phyloP scores from a whole-genome alignment of 2,797 vertebrate genomes.

The Psittacula echo region DNA sequence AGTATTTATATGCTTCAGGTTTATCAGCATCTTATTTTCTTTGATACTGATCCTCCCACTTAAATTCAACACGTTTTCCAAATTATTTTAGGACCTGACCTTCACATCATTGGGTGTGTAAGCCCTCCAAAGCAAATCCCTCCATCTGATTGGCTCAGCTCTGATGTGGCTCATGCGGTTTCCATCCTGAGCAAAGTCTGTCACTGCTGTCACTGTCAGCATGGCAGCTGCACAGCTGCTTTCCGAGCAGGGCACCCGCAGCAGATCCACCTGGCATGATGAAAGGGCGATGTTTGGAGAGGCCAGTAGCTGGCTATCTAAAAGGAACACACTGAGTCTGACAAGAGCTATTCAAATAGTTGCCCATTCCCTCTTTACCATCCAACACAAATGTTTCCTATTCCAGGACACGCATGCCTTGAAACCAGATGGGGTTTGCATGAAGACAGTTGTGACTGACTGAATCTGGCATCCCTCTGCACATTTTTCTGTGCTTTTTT shows the following conservation, averaged over 20 bases:
- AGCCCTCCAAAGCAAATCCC: slow-evolving; percentile 79
- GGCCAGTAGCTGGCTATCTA: slow-evolving; percentile 72
- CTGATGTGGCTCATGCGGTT: slow-evolving; percentile 70
- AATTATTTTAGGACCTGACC: slow-evolving; percentile 56
- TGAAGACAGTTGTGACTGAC: background rate
- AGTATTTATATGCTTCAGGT: background rate
- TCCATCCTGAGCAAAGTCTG: slow-evolving; percentile 80
- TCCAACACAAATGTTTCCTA: background rate
- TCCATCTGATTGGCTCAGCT: background rate
- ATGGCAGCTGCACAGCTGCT: slow-evolving; percentile 71
- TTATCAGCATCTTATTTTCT: background rate
- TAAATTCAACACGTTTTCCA: background rate
- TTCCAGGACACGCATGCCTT: background rate
- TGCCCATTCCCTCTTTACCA: fast-evolving
- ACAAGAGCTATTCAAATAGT: background rate
- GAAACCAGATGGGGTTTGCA: background rate
- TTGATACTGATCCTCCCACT: background rate
- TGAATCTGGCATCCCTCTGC: background rate
- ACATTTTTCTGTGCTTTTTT: background rate
- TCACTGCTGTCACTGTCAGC: slow-evolving; percentile 79
- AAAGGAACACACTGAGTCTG: background rate
- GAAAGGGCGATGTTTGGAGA: slow-evolving; percentile 79
- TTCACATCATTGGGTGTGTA: slow-evolving; percentile 75
- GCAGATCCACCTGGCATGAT: slow-evolving; percentile 78
- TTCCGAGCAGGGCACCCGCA: slow-evolving; percentile 49